A percentile compares a stretch with the other conserved stretches of the same genome.
These are phyloP conservation scores for Ivindomyrus marchei DNA, from an alignment of 2,113 vertebrate genomes.

Conservation along the genomic window DNA sequence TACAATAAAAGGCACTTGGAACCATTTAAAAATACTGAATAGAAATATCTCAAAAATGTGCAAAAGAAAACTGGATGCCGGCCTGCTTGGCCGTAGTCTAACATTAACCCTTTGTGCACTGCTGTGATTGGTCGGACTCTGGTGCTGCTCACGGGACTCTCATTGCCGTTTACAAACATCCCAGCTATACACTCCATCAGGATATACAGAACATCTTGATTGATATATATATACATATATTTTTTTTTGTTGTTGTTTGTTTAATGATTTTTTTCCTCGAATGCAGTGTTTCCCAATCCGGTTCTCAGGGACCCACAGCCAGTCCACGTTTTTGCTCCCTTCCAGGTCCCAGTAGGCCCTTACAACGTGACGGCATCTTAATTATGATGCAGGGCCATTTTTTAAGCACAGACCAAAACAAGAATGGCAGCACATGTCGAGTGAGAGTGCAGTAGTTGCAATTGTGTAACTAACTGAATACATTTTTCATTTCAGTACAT, in stretches of 20 bases:
- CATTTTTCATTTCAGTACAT: background rate
- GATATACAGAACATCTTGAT: slow-evolving; percentile 5
- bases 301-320: background rate
- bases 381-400: background rate
- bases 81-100: slow-evolving; percentile 74
- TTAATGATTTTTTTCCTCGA: slow-evolving; percentile 9
- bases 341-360: background rate
- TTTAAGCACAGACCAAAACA: background rate
- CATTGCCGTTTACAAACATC: background rate
- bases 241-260: slow-evolving; percentile 20
- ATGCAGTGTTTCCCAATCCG: background rate
- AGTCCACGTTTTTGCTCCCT: background rate
- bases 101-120: slow-evolving; percentile 65
- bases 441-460: background rate
- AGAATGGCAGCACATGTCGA: background rate
- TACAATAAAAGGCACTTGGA: slow-evolving; percentile 96
- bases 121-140: slow-evolving; percentile 40
- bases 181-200: background rate
- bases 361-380: background rate
- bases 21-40: slow-evolving; percentile 88
- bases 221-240: background rate
- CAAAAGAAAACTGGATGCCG: slow-evolving; percentile 72
- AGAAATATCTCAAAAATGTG: slow-evolving; percentile 75
- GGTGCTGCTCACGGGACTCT: slow-evolving; percentile 29
- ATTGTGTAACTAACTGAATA: background rate